Evolutionary conservation across 2,797 vertebrate genomes (phyloP).

Genomic region (Catostomus latipinnis): DNA sequence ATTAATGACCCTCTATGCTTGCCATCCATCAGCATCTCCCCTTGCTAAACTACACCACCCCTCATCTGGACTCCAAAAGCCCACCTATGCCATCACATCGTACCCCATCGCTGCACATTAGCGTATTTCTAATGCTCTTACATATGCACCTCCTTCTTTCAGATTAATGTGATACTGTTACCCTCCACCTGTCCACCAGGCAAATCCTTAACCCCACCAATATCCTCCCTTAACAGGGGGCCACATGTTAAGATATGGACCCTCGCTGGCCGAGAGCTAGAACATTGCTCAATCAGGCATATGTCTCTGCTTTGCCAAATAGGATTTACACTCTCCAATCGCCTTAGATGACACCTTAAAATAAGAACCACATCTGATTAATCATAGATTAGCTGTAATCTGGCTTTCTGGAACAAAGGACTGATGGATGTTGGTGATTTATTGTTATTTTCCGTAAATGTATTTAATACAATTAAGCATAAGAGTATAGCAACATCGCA

Average conservation of each 20-base stretch:
- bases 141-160: constrained; percentile 37
- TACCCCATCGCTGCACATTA: constrained; percentile 56
- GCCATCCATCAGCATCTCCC: constrained; percentile 74
- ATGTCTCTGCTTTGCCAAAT: constrained; percentile 1
- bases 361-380: constrained; percentile 63
- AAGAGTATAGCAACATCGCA: not conserved
- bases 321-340: constrained; percentile 56
- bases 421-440: constrained; percentile 47
- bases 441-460: constrained; percentile 37
- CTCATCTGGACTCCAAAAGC: constrained; percentile 34
- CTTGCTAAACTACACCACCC: constrained; percentile 25
- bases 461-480: constrained; percentile 26
- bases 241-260: not conserved
- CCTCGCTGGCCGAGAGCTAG: constrained; percentile 4
- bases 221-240: constrained; percentile 21
- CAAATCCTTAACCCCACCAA: constrained; percentile 25
- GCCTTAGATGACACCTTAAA: constrained; percentile 48
- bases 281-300: constrained; percentile 26
- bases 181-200: constrained; percentile 44
- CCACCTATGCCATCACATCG: constrained; percentile 62
- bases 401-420: constrained; percentile 46
- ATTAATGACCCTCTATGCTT: constrained; percentile 81
- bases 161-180: constrained; percentile 68
- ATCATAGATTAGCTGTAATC: constrained; percentile 66
- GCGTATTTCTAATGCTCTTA: constrained; percentile 62